These are phyloP conservation scores for Laticauda colubrina DNA, from an alignment of 2,113 vertebrate genomes.

Conservation along the genomic window DNA sequence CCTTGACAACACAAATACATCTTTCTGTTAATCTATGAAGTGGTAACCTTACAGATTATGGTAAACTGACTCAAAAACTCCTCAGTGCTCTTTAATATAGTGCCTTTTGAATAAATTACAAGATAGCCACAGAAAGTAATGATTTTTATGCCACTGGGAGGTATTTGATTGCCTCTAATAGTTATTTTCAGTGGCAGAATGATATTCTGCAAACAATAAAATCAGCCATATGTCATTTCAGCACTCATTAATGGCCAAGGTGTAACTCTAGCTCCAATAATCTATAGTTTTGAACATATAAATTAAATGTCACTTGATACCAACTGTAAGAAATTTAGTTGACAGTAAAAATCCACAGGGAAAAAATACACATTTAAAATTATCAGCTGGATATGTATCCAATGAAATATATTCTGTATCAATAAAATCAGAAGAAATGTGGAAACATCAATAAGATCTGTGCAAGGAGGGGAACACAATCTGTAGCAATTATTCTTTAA, in stretches of 20 bases:
- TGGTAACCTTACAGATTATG: slow-evolving; percentile 62
- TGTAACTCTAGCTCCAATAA: slow-evolving; percentile 56
- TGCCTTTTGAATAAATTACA: slow-evolving; percentile 65
- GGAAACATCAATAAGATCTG: slow-evolving; percentile 44
- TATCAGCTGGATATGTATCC: slow-evolving; percentile 57
- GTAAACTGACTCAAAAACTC: slow-evolving; percentile 60
- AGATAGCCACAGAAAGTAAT: slow-evolving; percentile 45
- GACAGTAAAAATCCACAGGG: slow-evolving; percentile 50
- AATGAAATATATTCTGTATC: slow-evolving; percentile 52
- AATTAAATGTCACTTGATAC: slow-evolving; percentile 48
- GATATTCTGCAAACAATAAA: slow-evolving; percentile 62
- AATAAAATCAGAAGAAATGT: slow-evolving; percentile 49
- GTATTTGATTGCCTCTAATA: slow-evolving; percentile 58
- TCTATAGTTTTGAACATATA: slow-evolving; percentile 45
- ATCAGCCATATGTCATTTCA: slow-evolving; percentile 55
- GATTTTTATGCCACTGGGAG: slow-evolving; percentile 39
- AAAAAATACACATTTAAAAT: slow-evolving; percentile 47
- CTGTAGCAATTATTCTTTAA: slow-evolving; percentile 55
- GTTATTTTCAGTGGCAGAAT: slow-evolving; percentile 55
- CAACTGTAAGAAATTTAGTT: slow-evolving; percentile 48
- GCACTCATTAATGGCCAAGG: slow-evolving; percentile 52
- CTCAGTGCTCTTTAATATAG: slow-evolving; percentile 26
- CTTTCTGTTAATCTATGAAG: slow-evolving; percentile 64
- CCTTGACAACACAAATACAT: slow-evolving; percentile 66
- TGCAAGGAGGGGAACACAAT: slow-evolving; percentile 34